phyloP scores from a whole-genome alignment of 1,140 invertebrate genomes.

The Ostrea denselamellosa region DNA sequence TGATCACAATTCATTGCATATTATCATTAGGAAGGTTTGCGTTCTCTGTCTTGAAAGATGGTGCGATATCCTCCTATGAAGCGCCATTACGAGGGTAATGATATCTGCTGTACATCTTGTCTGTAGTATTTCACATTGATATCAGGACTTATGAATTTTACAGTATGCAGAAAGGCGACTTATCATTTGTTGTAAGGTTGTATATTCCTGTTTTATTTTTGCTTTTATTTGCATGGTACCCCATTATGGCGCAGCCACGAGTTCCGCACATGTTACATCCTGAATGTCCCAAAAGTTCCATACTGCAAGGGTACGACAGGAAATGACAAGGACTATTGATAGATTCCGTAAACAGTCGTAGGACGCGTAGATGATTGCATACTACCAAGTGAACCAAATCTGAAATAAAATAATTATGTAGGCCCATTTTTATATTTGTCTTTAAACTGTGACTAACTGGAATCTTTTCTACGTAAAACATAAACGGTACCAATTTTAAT shows the following conservation, averaged over 20 bases:
- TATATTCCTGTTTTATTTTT: slow-evolving; percentile 24
- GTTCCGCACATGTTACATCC: slow-evolving; percentile 90
- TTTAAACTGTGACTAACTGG: too few relatives aligned
- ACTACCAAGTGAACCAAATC: slow-evolving; percentile 80
- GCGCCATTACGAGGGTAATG: too few relatives aligned
- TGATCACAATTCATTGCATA: too few relatives aligned
- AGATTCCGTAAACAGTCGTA: slow-evolving; percentile 91
- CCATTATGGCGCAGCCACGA: slow-evolving; percentile 84
- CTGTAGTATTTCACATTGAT: too few relatives aligned
- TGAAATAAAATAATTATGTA: slow-evolving; percentile 35
- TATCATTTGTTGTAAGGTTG: slow-evolving; percentile 19
- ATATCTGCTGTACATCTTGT: too few relatives aligned
- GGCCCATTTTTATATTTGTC: too few relatives aligned
- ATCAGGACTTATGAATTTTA: background rate
- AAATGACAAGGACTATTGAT: slow-evolving; percentile 87
- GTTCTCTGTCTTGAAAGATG: too few relatives aligned
- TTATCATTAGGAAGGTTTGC: too few relatives aligned
- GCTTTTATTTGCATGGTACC: slow-evolving; percentile 56
- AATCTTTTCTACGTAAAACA: too few relatives aligned
- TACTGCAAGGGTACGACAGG: slow-evolving; percentile 82
- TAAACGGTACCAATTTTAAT: too few relatives aligned
- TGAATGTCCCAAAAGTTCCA: slow-evolving; percentile 85
- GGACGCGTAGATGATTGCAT: slow-evolving; percentile 90
- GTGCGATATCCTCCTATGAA: too few relatives aligned
- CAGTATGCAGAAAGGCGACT: slow-evolving; percentile 37